These are phyloP conservation scores for Drosophila borealis DNA, from an alignment of 2,888 invertebrate species.

Conservation along the genomic window DNA sequence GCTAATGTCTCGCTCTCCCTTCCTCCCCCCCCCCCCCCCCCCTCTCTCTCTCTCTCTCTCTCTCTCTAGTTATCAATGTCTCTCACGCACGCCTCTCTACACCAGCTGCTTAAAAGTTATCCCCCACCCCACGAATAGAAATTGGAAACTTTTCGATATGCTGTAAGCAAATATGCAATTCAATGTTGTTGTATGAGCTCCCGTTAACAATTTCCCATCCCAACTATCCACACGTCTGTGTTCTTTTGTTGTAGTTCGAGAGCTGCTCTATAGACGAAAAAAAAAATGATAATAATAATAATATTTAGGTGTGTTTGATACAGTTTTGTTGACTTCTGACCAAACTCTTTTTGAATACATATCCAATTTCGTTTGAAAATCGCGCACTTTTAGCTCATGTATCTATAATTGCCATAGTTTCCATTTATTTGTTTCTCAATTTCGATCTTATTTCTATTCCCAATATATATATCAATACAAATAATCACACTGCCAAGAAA, in stretches of 20 bases:
- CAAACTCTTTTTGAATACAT: constrained; percentile 7
- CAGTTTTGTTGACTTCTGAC: constrained; percentile 12
- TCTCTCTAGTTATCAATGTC: constrained; percentile 18
- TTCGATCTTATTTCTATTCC: constrained; percentile 7
- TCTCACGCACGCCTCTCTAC: constrained; percentile 54
- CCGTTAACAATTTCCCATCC: constrained; percentile 18
- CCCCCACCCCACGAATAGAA: constrained; percentile 26
- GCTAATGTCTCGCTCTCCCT: constrained; percentile 34
- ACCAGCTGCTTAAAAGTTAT: constrained; percentile 45
- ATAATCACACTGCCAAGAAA: constrained; percentile 62
- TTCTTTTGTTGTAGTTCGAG: constrained; percentile 37
- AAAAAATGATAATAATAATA: constrained; percentile 4
- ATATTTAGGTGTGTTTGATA: constrained; percentile 1
- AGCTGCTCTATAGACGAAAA: constrained; percentile 60
- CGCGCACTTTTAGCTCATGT: too few relatives aligned
- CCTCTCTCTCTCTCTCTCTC: background rate
- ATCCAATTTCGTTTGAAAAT: constrained; percentile 6
- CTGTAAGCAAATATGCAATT: constrained; percentile 48
- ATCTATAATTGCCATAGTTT: background rate
- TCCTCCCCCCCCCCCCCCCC: constrained; percentile 7
- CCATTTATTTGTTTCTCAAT: background rate
- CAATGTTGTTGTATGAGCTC: constrained; percentile 68
- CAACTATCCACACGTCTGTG: constrained; percentile 11
- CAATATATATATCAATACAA: constrained; percentile 59
- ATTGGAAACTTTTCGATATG: constrained; percentile 57